Percentiles rank a stretch among this genome's conserved stretches.
These are phyloP conservation scores for Myrmecobius fasciatus DNA, from an alignment of 2,113 vertebrate genomes.

Conservation along the genomic window DNA sequence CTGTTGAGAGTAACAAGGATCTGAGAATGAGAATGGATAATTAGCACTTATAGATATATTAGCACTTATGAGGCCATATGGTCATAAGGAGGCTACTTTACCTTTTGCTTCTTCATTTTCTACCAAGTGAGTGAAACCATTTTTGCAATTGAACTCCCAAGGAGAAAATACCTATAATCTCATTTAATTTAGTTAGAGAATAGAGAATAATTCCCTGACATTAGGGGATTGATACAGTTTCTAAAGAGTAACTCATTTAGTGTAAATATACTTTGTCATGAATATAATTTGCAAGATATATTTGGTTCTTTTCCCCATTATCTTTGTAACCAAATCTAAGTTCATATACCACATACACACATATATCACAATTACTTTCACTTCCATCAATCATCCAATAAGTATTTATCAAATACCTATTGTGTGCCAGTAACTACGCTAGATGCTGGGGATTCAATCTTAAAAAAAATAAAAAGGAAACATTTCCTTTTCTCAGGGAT, in stretches of 20 bases:
- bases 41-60: not conserved
- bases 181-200: not conserved
- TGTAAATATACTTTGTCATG: not conserved
- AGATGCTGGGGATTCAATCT: not conserved
- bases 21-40: not conserved
- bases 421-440: not conserved
- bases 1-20: not conserved
- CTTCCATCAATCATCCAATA: not conserved
- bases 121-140: not conserved
- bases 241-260: not conserved
- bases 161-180: not conserved
- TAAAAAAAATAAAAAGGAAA: not conserved
- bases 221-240: not conserved
- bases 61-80: not conserved
- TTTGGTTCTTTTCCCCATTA: not conserved
- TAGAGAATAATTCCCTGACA: not conserved
- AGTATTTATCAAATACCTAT: not conserved
- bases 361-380: not conserved
- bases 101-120: not conserved
- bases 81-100: not conserved
- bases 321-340: not conserved
- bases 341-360: not conserved
- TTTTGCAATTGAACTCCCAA: not conserved
- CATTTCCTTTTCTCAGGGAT: not conserved
- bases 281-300: not conserved